phyloP scores from a whole-genome alignment of 2,113 vertebrate genomes.

The Oncorhynchus mykiss region DNA sequence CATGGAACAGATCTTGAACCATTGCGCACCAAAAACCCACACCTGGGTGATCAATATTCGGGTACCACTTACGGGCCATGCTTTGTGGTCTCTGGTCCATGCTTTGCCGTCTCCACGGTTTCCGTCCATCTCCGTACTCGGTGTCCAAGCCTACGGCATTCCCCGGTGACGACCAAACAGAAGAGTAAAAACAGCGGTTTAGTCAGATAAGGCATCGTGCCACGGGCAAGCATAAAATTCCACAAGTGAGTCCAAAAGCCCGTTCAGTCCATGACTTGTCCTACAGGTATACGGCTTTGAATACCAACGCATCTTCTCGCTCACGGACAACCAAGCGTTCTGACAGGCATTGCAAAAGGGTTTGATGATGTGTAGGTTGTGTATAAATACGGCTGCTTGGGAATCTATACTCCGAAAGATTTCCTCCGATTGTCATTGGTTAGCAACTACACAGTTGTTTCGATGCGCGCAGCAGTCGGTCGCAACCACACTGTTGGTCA shows the following conservation, averaged over 20 bases:
- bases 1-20: too few species aligned
- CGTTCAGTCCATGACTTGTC: constrained; percentile 35
- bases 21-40: neutral
- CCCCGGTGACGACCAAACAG: constrained; percentile 78
- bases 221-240: constrained; percentile 28
- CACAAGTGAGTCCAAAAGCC: constrained; percentile 67
- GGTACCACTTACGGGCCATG: constrained; percentile 77
- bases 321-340: neutral
- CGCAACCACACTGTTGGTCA: constrained; percentile 17
- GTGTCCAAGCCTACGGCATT: constrained; percentile 77
- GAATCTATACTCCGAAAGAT: constrained; percentile 12
- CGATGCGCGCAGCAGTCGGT: constrained; percentile 15
- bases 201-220: constrained; percentile 80
- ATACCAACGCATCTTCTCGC: constrained; percentile 63
- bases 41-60: neutral
- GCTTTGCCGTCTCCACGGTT: constrained; percentile 75
- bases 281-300: constrained; percentile 37
- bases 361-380: constrained; percentile 20
- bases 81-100: constrained; percentile 70
- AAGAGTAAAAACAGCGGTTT: constrained; percentile 78
- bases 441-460: constrained; percentile 34
- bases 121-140: constrained; percentile 82
- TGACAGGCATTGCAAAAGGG: neutral
- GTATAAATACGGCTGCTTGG: constrained; percentile 33
- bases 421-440: constrained; percentile 42